These are phyloP conservation scores for Macropis europaea DNA, from an alignment of 2,888 invertebrate genomes.

Conservation along the genomic window DNA sequence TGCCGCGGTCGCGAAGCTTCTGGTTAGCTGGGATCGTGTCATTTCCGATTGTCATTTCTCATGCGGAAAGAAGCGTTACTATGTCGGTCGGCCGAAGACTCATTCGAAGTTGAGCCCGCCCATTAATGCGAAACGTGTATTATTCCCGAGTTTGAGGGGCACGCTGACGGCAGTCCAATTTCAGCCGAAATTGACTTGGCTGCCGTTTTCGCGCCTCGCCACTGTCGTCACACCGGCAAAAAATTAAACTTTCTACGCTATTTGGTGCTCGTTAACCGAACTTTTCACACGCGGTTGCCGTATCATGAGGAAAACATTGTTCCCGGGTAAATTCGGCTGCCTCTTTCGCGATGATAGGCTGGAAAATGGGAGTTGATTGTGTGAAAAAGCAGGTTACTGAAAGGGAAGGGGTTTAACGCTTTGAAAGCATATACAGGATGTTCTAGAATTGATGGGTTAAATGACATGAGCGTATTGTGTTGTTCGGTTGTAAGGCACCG, in stretches of 20 bases:
- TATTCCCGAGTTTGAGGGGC: slow-evolving; percentile 26
- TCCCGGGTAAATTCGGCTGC: no score
- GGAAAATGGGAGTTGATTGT: no score
- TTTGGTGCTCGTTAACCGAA: background rate
- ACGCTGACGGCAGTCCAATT: slow-evolving; percentile 34
- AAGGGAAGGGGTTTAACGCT: no score
- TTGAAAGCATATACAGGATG: no score
- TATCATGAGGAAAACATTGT: background rate
- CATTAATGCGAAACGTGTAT: slow-evolving; percentile 43
- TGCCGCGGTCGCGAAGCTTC: slow-evolving; percentile 5
- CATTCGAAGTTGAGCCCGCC: slow-evolving; percentile 37
- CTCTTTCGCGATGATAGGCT: no score
- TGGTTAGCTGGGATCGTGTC: slow-evolving; percentile 59
- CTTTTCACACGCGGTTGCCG: background rate
- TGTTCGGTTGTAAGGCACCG: no score
- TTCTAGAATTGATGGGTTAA: no score
- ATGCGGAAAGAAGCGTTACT: slow-evolving; percentile 38
- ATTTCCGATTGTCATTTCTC: slow-evolving; percentile 75
- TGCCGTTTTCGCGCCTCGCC: slow-evolving; percentile 29
- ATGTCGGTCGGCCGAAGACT: slow-evolving; percentile 35
- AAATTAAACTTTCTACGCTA: slow-evolving; percentile 14
- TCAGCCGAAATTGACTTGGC: slow-evolving; percentile 45
- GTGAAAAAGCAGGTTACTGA: no score
- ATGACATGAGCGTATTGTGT: no score
- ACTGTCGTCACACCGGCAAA: slow-evolving; percentile 3